Conservation (phyloP, 2,888 invertebrate species). For the Cabera pusaria region DNA sequence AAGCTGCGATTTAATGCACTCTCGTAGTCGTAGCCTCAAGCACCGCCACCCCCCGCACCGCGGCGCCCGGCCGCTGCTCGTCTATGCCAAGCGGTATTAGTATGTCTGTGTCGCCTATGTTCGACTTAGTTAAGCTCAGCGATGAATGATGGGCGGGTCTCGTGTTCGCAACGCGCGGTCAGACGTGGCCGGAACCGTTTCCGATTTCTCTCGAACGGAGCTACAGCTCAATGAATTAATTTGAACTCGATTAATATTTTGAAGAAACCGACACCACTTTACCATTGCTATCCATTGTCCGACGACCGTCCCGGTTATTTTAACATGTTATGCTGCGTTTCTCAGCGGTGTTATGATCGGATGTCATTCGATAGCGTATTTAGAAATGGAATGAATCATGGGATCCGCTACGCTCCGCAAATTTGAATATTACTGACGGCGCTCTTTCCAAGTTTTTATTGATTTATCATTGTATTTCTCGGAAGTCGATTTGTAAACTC, state of each 20-base stretch:
- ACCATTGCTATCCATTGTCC: conserved; percentile 78
- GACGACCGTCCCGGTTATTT: conserved; percentile 54
- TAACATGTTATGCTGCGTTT: conserved; percentile 54
- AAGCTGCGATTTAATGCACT: conserved; percentile 81
- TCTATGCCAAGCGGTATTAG: conserved; percentile 77
- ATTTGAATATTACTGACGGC: conserved; percentile 41
- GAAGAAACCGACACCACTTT: conserved; percentile 67
- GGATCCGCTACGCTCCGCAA: conserved; percentile 58
- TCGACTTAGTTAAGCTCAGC: conserved; percentile 64
- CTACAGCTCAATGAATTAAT: conserved; percentile 73
- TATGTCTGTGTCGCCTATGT: conserved; percentile 55
- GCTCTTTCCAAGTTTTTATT: conserved; percentile 41
- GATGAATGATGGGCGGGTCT: conserved; percentile 46
- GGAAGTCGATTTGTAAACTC: conserved; percentile 44
- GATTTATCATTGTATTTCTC: conserved; percentile 44
- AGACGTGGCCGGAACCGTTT: conserved; percentile 47
- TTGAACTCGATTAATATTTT: conserved; percentile 54
- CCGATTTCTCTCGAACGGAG: conserved; percentile 68
- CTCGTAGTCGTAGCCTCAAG: conserved; percentile 79
- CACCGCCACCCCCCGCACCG: conserved; percentile 77
- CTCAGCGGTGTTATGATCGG: conserved; percentile 70
- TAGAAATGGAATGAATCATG: conserved; percentile 75
- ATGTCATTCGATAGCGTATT: conserved; percentile 74
- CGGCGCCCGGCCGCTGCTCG: conserved; percentile 56
- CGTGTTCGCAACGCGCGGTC: conserved; percentile 51